Conservation (phyloP, 2,797 vertebrate genomes). For the Triplophysa bombifrons region DNA sequence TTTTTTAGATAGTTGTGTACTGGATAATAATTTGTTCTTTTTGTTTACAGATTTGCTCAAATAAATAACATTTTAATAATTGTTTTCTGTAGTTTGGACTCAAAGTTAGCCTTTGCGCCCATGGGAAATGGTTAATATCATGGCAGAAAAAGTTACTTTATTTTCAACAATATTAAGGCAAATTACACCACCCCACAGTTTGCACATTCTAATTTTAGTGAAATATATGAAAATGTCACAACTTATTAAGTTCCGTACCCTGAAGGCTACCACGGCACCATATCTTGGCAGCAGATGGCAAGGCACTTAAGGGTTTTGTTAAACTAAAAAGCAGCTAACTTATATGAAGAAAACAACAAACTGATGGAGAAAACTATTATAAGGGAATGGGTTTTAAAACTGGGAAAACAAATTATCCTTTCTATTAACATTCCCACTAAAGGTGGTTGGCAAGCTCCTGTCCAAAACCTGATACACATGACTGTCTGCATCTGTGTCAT, state of each 20-base stretch:
- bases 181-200: background rate
- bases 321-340: constrained; percentile 20
- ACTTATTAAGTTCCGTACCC: constrained; percentile 35
- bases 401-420: constrained; percentile 14
- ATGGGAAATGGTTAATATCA: background rate
- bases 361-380: background rate
- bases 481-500: background rate
- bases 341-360: constrained; percentile 1
- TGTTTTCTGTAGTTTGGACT: background rate
- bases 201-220: constrained; percentile 14
- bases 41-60: too few species aligned
- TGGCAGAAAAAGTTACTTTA: constrained; percentile 7
- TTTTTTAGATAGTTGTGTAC: background rate
- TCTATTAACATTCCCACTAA: background rate
- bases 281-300: constrained; percentile 20
- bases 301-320: constrained; percentile 26
- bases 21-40: background rate
- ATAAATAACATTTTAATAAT: background rate
- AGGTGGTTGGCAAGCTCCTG: background rate
- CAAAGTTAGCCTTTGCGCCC: background rate
- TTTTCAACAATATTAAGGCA: constrained; percentile 10
- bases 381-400: constrained; percentile 12
- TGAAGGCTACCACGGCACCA: constrained; percentile 19
- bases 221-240: constrained; percentile 37
- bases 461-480: background rate